Evolutionary conservation across 2,797 vertebrate species (phyloP).

Genomic region (Pelochelys cantorii): DNA sequence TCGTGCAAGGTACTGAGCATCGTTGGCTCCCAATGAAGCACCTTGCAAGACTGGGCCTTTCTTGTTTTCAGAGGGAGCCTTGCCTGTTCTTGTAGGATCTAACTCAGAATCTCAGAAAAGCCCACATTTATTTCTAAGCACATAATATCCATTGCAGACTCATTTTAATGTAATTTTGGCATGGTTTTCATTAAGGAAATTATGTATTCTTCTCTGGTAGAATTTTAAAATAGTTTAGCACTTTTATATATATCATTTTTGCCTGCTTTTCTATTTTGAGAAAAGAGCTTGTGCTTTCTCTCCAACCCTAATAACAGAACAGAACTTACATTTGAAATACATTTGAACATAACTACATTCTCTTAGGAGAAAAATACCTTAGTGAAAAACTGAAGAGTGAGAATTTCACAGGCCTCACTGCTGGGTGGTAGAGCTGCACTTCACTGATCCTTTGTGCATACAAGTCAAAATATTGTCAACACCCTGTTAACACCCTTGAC

Average conservation of each 20-base stretch:
- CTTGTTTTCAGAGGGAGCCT: not conserved
- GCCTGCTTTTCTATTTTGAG: not conserved
- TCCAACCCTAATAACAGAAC: not conserved
- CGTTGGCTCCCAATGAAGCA: not conserved
- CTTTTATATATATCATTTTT: not conserved
- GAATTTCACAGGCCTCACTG: not conserved
- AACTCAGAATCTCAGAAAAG: not conserved
- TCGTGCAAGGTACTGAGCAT: not conserved
- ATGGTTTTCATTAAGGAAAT: not conserved
- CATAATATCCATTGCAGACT: not conserved
- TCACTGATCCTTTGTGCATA: not conserved
- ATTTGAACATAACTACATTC: not conserved
- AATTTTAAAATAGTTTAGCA: conserved; percentile 5
- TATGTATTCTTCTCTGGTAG: not conserved
- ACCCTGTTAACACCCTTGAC: too few species aligned
- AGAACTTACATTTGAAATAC: not conserved
- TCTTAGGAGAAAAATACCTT: not conserved
- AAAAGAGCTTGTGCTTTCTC: not conserved
- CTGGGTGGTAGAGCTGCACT: not conserved
- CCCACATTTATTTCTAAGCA: not conserved
- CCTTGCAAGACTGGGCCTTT: not conserved
- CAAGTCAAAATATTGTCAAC: not conserved
- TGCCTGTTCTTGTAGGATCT: not conserved
- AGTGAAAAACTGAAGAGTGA: not conserved
- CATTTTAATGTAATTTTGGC: not conserved